Conservation (phyloP, 2,113 vertebrate species). For the Carettochelys insculpta region DNA sequence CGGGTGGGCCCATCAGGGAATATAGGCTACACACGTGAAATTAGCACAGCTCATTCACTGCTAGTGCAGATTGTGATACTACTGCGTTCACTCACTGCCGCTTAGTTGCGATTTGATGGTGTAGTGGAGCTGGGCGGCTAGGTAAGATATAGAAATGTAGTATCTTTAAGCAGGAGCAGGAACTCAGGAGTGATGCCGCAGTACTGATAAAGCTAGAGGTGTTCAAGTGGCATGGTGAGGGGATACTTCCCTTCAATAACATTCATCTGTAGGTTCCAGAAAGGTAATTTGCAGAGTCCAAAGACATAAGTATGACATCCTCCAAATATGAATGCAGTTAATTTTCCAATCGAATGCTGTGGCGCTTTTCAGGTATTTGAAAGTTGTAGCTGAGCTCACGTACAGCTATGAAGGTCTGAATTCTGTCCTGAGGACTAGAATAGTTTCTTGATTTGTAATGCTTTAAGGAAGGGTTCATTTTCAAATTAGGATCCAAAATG, state of each 20-base stretch:
- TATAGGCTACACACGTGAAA: neutral
- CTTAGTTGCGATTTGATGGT: neutral
- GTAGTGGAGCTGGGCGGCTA: neutral
- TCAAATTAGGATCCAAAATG: neutral
- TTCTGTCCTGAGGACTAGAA: accelerated
- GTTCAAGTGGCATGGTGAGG: neutral
- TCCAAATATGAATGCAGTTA: neutral
- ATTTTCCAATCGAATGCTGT: neutral
- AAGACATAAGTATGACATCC: neutral
- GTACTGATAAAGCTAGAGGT: neutral
- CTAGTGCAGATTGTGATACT: neutral
- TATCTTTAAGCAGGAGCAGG: neutral
- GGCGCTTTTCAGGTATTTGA: neutral
- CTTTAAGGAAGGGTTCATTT: neutral
- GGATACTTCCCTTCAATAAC: neutral
- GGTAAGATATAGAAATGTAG: neutral
- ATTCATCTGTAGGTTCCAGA: neutral
- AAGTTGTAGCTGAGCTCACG: neutral
- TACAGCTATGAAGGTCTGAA: neutral
- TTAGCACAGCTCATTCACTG: neutral
- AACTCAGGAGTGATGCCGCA: accelerated
- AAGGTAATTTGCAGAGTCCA: neutral
- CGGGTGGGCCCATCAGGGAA: neutral
- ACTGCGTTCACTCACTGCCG: neutral
- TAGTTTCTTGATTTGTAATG: neutral